Base-by-base conservation (phyloP, 1,140 invertebrate species). In the Calosoma granatense region DNA sequence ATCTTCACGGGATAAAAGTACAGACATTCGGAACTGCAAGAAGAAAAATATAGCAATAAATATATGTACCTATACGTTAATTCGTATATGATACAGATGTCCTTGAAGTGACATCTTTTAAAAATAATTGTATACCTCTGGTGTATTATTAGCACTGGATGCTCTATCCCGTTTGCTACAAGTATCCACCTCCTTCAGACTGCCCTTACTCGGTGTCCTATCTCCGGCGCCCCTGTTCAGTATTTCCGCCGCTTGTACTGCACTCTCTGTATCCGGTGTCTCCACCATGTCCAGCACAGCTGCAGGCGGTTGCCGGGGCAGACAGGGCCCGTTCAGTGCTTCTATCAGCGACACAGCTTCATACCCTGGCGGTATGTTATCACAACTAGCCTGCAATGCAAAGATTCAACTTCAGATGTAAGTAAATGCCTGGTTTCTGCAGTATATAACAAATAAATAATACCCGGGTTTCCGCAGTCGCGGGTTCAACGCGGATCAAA, bases 261-360 rank as follows among this genome's bases (percentile, higher is more conserved):
- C 64, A 43, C 63, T 58, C 59, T 74, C 73, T 26, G 65, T 72
- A 52, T 74, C 72, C 1, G 69, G 67, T 17, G 67, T 70, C 59
- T 71, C 68, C 1, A 64, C 78, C 68, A 57, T 74, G 69, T 82
- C 78, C 53, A 74, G 73, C 53, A 75, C 74, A 3, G 77, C 76
- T 19, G 81, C 72, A 15, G 80, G 72, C 14, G 76, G 72, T 30
- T 72, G 72, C 60, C 84, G 76, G 1, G 81, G 74, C 17, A 11
- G 17, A 61, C 81, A 82, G 1, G 93, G 94, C 0, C 96, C 96
- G 78, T 99, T 99, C n/a, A 99, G 76, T 3, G 96, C 96, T 76
- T 99, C 97, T 56, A 98, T 90, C n/a, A 99, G 76, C 0, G 94
- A 92, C 43, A 98, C 87, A 17, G 92, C 85, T 75, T 97, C 92